phyloP scores from a whole-genome alignment of 1,140 invertebrate genomes.

The Papilio polytes region DNA sequence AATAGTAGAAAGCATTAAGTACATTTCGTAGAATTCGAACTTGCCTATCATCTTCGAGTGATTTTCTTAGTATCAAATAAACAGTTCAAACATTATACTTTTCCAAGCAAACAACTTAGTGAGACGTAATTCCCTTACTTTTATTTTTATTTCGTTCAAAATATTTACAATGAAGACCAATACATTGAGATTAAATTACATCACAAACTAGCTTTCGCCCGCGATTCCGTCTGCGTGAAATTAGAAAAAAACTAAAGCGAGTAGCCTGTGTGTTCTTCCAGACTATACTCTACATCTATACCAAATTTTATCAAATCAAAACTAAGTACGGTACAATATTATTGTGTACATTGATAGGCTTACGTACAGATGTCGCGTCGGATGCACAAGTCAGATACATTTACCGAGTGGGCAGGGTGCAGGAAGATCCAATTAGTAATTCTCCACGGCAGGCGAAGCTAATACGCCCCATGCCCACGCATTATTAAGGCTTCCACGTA shows the following conservation, averaged over 20 bases:
- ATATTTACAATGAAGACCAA: no score
- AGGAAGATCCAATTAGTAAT: constrained; percentile 58
- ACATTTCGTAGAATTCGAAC: not conserved
- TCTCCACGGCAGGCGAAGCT: constrained; percentile 38
- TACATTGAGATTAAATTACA: no score
- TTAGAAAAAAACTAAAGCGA: no score
- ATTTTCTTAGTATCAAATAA: not conserved
- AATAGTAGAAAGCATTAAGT: not conserved
- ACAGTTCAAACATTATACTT: not conserved
- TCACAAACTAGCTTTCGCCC: no score
- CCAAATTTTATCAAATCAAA: not conserved
- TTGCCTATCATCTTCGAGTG: not conserved
- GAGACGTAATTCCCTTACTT: no score
- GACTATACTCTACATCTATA: no score
- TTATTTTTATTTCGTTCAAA: no score
- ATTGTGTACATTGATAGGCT: not conserved
- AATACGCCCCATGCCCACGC: constrained; percentile 38
- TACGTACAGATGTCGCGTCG: not conserved
- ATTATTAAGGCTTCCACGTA: constrained; percentile 43
- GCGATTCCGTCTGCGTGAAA: no score
- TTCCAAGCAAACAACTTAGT: not conserved
- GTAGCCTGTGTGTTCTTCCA: no score
- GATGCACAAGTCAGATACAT: constrained; percentile 43
- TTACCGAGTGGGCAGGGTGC: constrained; percentile 45
- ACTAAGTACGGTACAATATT: no score